A percentile compares a stretch with the other conserved stretches of the same genome.
Conservation (phyloP, 2,113 vertebrate genomes). For the Gnathonemus longibarbis region DNA sequence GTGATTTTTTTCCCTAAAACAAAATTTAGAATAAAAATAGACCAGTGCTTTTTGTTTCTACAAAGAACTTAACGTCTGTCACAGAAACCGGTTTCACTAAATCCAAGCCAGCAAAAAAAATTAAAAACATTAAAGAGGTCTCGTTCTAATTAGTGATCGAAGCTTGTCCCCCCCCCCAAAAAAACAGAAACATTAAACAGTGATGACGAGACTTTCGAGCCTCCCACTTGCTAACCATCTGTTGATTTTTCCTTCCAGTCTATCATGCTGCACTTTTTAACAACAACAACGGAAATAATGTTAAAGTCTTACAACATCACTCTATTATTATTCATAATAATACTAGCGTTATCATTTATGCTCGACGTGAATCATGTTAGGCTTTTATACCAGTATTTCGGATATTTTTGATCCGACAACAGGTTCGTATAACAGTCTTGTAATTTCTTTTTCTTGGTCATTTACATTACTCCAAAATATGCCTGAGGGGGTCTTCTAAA, state of each 20-base stretch:
- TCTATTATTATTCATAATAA: background rate
- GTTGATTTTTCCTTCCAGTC: constrained; percentile 1
- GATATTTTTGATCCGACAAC: background rate
- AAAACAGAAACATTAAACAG: background rate
- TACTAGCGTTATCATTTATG: background rate
- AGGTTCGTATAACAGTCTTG: background rate
- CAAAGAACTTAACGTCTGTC: background rate
- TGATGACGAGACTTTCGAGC: background rate
- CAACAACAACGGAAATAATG: background rate
- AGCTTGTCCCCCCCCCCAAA: background rate
- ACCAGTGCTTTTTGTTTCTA: background rate
- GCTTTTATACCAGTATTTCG: background rate
- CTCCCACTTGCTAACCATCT: background rate
- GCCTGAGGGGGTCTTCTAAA: background rate
- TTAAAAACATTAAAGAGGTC: background rate
- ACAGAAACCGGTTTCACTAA: background rate
- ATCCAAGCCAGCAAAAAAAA: background rate
- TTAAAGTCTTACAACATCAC: background rate
- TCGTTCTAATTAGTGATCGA: background rate
- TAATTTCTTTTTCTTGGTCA: background rate
- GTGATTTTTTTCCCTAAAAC: background rate
- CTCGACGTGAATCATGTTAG: background rate
- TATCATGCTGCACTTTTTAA: background rate
- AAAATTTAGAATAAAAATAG: background rate
- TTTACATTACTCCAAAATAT: background rate